Percentiles rank a stretch among this genome's conserved stretches.
These are phyloP conservation scores for Cossypha polioptera DNA, from an alignment of 2,797 vertebrate species.

Conservation along the genomic window DNA sequence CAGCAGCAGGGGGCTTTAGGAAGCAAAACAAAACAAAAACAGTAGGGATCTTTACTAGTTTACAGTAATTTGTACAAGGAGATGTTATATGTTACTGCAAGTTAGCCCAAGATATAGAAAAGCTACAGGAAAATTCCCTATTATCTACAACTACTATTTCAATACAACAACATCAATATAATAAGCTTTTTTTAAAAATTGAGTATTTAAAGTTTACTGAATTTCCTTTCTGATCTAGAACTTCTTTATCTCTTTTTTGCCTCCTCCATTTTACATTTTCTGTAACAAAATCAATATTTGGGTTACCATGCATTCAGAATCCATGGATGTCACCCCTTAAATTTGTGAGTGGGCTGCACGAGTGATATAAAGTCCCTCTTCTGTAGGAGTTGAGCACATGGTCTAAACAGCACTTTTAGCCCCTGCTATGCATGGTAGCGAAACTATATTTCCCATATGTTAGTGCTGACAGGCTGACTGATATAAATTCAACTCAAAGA, in stretches of 20 bases:
- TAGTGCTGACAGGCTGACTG: constrained; percentile 71
- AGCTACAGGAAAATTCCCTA: not conserved
- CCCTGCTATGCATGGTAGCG: constrained; percentile 57
- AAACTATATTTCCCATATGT: constrained; percentile 69
- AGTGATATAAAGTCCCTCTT: constrained; percentile 60
- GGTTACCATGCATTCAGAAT: constrained; percentile 43
- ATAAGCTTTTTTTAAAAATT: not conserved
- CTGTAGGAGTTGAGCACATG: constrained; percentile 70
- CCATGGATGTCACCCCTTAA: constrained; percentile 54
- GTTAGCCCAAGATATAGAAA: constrained; percentile 55
- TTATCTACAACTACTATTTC: constrained; percentile 34
- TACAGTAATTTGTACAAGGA: constrained; percentile 80
- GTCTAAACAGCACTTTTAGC: constrained; percentile 64
- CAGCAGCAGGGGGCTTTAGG: constrained; percentile 84
- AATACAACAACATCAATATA: constrained; percentile 21
- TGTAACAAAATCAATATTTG: constrained; percentile 44
- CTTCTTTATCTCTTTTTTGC: constrained; percentile 15
- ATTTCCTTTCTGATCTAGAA: not conserved
- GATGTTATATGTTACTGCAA: constrained; percentile 71
- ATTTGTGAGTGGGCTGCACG: constrained; percentile 44
- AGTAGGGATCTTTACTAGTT: constrained; percentile 82
- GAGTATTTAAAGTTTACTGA: not conserved
- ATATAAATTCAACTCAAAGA: constrained; percentile 68
- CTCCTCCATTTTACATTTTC: constrained; percentile 3
- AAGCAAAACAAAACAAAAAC: constrained; percentile 88